A percentile compares a stretch with the other conserved stretches of the same genome.
phyloP scores from a whole-genome alignment of 2,797 vertebrate species.

The Miichthys miiuy region DNA sequence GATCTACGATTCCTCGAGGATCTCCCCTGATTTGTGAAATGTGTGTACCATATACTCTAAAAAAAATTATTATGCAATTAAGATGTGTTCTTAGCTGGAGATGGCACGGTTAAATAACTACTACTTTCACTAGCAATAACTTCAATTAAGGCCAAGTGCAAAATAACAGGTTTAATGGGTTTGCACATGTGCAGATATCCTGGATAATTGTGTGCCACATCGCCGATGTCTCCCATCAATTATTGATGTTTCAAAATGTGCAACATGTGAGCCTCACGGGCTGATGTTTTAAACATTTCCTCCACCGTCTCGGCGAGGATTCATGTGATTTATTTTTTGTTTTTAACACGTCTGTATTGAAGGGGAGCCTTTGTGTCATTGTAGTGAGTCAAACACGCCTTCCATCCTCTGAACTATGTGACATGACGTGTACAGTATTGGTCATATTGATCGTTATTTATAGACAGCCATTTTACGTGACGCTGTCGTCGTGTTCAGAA shows the following conservation, averaged over 20 bases:
- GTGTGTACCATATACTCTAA: conserved; percentile 5
- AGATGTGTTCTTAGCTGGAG: not conserved
- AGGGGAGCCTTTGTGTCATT: conserved; percentile 39
- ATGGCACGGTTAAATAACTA: not conserved
- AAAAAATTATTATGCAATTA: conserved; percentile 61
- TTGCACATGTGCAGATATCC: conserved; percentile 20
- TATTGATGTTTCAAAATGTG: conserved; percentile 31
- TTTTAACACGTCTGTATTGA: no score
- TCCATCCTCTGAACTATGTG: conserved; percentile 56
- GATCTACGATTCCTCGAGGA: not conserved
- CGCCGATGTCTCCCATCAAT: conserved; percentile 4
- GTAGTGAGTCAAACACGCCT: conserved; percentile 38
- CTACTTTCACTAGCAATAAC: conserved; percentile 51
- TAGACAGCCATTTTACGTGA: conserved; percentile 1
- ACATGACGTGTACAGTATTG: conserved; percentile 71
- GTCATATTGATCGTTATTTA: conserved; percentile 83
- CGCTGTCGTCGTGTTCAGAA: conserved; percentile 43
- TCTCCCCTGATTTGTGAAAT: conserved; percentile 31
- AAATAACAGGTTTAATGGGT: conserved; percentile 10
- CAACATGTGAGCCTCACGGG: not conserved
- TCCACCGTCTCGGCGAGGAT: not conserved
- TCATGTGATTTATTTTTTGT: not conserved
- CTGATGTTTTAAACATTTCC: conserved; percentile 1
- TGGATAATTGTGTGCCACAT: not conserved
- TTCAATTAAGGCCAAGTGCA: not conserved